Conservation (phyloP, 2,797 vertebrate genomes). For the Gobio occitaniae region DNA sequence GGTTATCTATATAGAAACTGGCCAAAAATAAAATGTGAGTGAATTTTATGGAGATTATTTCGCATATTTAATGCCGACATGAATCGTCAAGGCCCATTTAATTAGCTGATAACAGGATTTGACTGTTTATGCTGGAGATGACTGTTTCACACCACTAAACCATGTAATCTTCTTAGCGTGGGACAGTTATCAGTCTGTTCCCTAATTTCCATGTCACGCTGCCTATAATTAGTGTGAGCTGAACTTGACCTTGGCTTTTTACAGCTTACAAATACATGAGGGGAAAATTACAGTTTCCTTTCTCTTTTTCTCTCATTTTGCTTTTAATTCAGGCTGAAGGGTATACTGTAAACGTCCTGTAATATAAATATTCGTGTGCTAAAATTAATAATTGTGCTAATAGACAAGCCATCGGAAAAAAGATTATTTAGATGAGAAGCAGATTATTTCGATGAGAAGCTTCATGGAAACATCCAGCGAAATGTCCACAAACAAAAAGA, state of each 20-base stretch:
- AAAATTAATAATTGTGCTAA: not conserved
- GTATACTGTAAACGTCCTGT: not conserved
- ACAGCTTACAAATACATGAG: slow-evolving; percentile 28
- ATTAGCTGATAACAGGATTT: slow-evolving; percentile 65
- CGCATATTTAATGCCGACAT: slow-evolving; percentile 49
- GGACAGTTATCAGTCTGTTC: slow-evolving; percentile 61
- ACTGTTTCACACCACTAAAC: slow-evolving; percentile 64
- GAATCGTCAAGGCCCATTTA: slow-evolving; percentile 59
- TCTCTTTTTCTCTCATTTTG: not conserved
- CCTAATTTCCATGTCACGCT: slow-evolving; percentile 56
- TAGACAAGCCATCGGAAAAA: no score
- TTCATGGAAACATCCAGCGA: not conserved
- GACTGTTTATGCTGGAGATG: slow-evolving; percentile 55
- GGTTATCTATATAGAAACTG: slow-evolving; percentile 26
- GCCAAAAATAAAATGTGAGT: slow-evolving; percentile 55
- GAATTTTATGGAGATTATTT: slow-evolving; percentile 54
- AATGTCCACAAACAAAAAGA: not conserved
- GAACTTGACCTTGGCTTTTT: slow-evolving; percentile 61
- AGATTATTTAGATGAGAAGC: not conserved
- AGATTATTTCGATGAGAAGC: slow-evolving; percentile 12
- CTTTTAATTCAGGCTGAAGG: not conserved
- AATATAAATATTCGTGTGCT: not conserved
- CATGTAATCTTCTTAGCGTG: slow-evolving; percentile 62
- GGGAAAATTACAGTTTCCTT: slow-evolving; percentile 26
- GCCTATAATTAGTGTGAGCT: slow-evolving; percentile 57